Base-by-base conservation (phyloP, 1,140 invertebrate species). In the Oryctes rhinoceros region DNA sequence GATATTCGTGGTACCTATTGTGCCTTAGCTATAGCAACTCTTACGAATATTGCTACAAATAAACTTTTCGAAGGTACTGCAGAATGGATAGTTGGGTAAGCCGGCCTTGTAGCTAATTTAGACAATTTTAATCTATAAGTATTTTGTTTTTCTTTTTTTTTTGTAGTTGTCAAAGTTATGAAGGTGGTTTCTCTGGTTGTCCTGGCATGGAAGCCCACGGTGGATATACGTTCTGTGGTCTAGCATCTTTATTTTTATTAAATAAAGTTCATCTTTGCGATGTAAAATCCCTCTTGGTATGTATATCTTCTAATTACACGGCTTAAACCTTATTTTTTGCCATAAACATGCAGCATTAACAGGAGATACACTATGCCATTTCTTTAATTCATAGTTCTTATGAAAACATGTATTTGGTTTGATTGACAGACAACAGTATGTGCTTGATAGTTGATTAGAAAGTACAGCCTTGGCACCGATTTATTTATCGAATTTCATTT, bases 131-230 rank as follows among this genome's bases (percentile, higher is more conserved):
- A 80, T 71, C 24, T 44, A 67, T 67, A 9, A 9, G n/a, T 67
- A 39, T 71, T 71, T 30, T 30, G 30, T 67, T 4, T n/a, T 76
- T 78, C 6, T 18, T 59, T 20, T 62, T 78, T 76, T 82, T 83
- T 82, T 0, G 80, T 81, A 93, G 93, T 81, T 99, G 97, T 90
- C 97, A 99, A 88, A 99, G 97, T 0, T 99, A 99, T 90, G 98
- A 99, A 90, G 98, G 98, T 76, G 98, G 98, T 0, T 99, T 99
- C 91, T 95, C 94, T 76, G 98, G 97, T 0, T 93, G 91, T 85
- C 98, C 98, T 20, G 96, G 96, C 13, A 93, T 97, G 91, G 98
- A 99, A 89, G 98, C 98, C 24, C 98, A 99, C 90, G 98, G 98
- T 5, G 98, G 98, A 24, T 99, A 99, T 89, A 94, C 98, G 7